These are phyloP conservation scores for Hoplodrina blanda DNA, from an alignment of 2,888 invertebrate genomes.

Conservation along the genomic window DNA sequence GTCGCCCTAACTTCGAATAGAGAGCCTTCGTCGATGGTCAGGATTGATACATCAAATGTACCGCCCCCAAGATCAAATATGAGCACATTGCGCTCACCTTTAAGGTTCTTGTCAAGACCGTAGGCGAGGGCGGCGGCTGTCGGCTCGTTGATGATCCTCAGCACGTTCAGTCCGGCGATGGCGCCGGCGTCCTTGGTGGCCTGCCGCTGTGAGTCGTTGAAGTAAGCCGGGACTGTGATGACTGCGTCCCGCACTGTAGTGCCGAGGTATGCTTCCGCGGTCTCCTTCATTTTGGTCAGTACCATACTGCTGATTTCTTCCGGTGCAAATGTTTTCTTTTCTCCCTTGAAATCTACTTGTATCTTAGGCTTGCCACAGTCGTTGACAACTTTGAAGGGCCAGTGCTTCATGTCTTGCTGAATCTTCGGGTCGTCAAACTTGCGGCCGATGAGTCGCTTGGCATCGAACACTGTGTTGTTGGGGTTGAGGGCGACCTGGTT, in stretches of 20 bases:
- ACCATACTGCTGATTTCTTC: conserved; percentile 94
- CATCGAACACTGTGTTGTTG: conserved; percentile 93
- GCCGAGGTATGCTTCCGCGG: conserved; percentile 93
- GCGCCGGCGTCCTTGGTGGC: conserved; percentile 96
- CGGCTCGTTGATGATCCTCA: conserved; percentile 96
- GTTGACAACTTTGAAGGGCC: conserved; percentile 94
- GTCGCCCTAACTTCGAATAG: conserved; percentile 95
- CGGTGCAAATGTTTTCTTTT: conserved; percentile 92
- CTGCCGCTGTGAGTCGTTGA: conserved; percentile 94
- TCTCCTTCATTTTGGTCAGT: conserved; percentile 90
- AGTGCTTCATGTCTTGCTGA: conserved; percentile 95
- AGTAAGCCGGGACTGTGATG: conserved; percentile 95
- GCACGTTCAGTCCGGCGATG: conserved; percentile 94
- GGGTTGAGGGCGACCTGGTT: conserved; percentile 95
- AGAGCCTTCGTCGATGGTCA: conserved; percentile 95
- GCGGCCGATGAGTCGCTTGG: conserved; percentile 95
- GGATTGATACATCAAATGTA: conserved; percentile 95
- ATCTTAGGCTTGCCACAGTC: conserved; percentile 93
- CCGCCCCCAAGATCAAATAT: conserved; percentile 92
- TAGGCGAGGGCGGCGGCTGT: conserved; percentile 94
- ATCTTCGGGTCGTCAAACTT: conserved; percentile 94
- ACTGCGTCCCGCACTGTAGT: conserved; percentile 93
- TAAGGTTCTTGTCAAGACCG: conserved; percentile 92
- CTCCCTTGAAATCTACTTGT: conserved; percentile 92
- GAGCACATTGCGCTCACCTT: conserved; percentile 91